Evolutionary conservation across 2,797 vertebrate genomes (phyloP).

Genomic region (Ciconia nigra): DNA sequence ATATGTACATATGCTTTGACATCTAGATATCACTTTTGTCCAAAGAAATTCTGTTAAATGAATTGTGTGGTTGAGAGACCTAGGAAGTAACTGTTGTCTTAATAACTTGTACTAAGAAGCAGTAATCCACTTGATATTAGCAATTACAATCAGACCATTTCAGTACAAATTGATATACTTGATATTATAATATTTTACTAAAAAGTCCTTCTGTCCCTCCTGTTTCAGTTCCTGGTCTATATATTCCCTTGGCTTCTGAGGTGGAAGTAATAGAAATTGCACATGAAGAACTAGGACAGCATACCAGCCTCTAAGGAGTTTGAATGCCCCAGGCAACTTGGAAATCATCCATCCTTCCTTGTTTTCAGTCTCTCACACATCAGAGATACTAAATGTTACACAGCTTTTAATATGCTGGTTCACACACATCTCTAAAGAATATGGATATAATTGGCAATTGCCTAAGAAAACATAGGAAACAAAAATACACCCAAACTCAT

Average conservation of each 20-base stretch:
- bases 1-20: background rate
- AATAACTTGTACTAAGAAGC: background rate
- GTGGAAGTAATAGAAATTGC: background rate
- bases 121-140: background rate
- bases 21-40: background rate
- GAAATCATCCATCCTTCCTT: slow-evolving; percentile 29
- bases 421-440: background rate
- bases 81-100: background rate
- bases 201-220: background rate
- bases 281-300: slow-evolving; percentile 24
- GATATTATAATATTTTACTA: background rate
- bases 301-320: background rate
- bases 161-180: background rate
- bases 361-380: background rate
- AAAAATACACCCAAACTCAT: background rate
- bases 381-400: slow-evolving; percentile 9
- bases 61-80: background rate
- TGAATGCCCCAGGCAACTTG: slow-evolving; percentile 10
- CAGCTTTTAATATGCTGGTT: background rate
- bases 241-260: background rate
- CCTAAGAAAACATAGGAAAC: background rate
- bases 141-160: background rate
- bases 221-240: background rate
- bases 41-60: background rate
- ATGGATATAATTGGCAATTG: background rate